These are phyloP conservation scores for Xerus rutilus DNA, from an alignment of 2,797 vertebrate species.

Conservation along the genomic window DNA sequence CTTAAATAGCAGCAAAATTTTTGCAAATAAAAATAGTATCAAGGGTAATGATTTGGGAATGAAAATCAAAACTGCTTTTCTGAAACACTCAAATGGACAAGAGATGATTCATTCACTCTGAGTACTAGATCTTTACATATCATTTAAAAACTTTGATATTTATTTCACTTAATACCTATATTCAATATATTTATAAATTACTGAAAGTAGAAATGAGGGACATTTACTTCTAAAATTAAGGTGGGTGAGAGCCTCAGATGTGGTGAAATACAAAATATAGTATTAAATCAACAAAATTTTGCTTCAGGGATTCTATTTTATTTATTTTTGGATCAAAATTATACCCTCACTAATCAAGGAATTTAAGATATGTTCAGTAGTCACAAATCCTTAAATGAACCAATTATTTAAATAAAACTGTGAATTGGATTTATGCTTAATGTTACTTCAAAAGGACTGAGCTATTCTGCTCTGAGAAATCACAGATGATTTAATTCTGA, in stretches of 20 bases:
- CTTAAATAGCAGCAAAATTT: neutral
- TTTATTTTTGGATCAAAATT: slow-evolving; percentile 22
- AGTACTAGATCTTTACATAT: neutral
- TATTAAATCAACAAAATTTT: neutral
- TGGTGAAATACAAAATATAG: neutral
- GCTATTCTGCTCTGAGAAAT: slow-evolving; percentile 44
- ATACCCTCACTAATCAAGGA: neutral
- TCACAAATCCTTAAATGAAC: slow-evolving; percentile 35
- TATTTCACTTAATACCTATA: slow-evolving; percentile 1
- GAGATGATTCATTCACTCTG: neutral
- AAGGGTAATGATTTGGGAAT: neutral
- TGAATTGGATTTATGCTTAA: neutral
- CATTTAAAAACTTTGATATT: slow-evolving; percentile 3
- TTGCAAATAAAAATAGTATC: neutral
- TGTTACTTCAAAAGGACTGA: neutral
- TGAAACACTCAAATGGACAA: neutral
- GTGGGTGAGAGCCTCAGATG: neutral
- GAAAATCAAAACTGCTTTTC: neutral
- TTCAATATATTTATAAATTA: slow-evolving; percentile 8
- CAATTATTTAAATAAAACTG: slow-evolving; percentile 27
- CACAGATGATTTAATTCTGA: slow-evolving; percentile 15
- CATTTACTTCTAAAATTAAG: neutral
- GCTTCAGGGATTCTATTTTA: slow-evolving; percentile 28
- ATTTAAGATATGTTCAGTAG: neutral
- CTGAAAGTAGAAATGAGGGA: neutral